phyloP scores from a whole-genome alignment of 2,113 vertebrate species.

The Chaetodon trifascialis region DNA sequence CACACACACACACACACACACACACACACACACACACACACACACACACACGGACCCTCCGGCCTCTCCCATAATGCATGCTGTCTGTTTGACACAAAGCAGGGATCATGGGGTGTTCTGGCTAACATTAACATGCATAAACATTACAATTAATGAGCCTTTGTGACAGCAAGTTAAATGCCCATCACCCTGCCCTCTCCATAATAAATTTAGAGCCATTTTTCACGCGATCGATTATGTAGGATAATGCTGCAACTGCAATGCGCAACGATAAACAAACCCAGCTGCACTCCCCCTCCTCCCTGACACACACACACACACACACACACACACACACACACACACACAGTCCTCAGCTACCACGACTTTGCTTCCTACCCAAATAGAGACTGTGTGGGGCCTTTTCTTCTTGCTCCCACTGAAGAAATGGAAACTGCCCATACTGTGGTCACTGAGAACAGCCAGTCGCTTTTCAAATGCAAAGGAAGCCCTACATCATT shows the following conservation, averaged over 20 bases:
- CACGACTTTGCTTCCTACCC: constrained; percentile 29
- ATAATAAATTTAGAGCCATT: constrained; percentile 56
- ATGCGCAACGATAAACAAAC: constrained; percentile 43
- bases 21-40: background rate
- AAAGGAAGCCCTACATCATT: constrained; percentile 25
- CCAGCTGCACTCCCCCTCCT: constrained; percentile 45
- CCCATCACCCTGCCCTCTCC: constrained; percentile 4
- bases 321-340: background rate
- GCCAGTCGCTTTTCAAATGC: constrained; percentile 54
- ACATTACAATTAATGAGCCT: constrained; percentile 74
- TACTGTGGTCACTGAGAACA: constrained; percentile 55
- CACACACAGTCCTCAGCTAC: constrained; percentile 31
- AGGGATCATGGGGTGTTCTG: constrained; percentile 63
- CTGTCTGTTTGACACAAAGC: constrained; percentile 68
- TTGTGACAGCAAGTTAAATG: constrained; percentile 51
- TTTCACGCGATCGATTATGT: constrained; percentile 57
- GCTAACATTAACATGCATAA: constrained; percentile 76
- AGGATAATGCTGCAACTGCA: constrained; percentile 46
- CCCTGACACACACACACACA: constrained; percentile 4
- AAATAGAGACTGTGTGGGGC: constrained; percentile 52
- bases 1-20: background rate
- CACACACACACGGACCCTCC: background rate
- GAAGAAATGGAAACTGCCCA: constrained; percentile 45
- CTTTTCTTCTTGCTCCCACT: constrained; percentile 34
- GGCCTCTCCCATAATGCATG: constrained; percentile 37